Percentiles rank a stretch among this genome's conserved stretches.
phyloP scores from a whole-genome alignment of 1,140 invertebrate genomes.

The Drosophila miranda region DNA sequence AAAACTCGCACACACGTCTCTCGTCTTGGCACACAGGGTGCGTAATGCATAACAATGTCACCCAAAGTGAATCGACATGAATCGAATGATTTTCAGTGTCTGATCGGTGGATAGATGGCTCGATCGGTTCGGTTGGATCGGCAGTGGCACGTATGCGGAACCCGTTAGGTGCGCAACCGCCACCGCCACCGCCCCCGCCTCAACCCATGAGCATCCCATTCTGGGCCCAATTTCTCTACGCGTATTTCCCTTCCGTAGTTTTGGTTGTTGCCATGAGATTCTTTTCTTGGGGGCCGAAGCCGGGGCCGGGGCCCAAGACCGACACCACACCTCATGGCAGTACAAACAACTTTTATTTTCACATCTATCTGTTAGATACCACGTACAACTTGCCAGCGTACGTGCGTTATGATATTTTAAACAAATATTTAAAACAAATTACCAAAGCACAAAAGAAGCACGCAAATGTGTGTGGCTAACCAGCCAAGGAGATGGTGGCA shows the following conservation, averaged over 20 bases:
- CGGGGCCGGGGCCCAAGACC: background rate
- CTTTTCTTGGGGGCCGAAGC: slow-evolving; percentile 17
- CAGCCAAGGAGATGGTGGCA: slow-evolving; percentile 18
- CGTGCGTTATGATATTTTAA: slow-evolving; percentile 78
- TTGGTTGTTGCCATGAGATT: slow-evolving; percentile 55
- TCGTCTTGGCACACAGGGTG: slow-evolving; percentile 41
- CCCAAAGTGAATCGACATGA: slow-evolving; percentile 5
- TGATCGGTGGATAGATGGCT: slow-evolving; percentile 25
- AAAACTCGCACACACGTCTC: slow-evolving; percentile 57
- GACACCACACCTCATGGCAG: slow-evolving; percentile 15
- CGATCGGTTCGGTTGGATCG: too few species aligned
- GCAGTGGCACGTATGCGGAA: slow-evolving; percentile 45
- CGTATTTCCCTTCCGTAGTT: slow-evolving; percentile 15
- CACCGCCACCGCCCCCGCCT: background rate
- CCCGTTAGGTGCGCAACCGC: slow-evolving; percentile 26
- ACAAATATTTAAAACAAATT: slow-evolving; percentile 79
- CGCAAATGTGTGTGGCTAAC: slow-evolving; percentile 49
- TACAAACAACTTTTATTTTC: slow-evolving; percentile 76
- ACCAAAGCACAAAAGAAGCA: slow-evolving; percentile 70
- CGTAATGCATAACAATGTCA: slow-evolving; percentile 71
- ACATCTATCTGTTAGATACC: slow-evolving; percentile 77
- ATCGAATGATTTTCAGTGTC: slow-evolving; percentile 4
- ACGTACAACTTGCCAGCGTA: slow-evolving; percentile 65
- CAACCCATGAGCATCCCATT: slow-evolving; percentile 1
- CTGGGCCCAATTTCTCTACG: slow-evolving; percentile 34